Evolutionary conservation across 2,797 vertebrate genomes (phyloP).

Genomic region (Clarias pachynema): DNA sequence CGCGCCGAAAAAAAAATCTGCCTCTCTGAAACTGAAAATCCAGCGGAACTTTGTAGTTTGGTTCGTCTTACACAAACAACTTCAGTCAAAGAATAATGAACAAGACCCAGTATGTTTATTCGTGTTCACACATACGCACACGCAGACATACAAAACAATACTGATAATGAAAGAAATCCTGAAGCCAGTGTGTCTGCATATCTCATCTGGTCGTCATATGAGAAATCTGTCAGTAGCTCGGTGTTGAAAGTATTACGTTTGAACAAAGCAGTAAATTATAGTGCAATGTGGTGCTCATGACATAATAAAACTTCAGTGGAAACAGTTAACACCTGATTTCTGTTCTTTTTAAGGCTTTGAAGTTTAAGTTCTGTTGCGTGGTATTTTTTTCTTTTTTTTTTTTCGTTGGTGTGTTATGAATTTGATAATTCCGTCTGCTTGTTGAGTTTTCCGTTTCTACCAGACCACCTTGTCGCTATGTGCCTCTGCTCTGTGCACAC

Average conservation of each 20-base stretch:
- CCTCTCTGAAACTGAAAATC: no score
- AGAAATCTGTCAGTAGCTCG: not conserved
- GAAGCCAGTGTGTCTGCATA: not conserved
- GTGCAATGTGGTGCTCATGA: no score
- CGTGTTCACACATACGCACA: not conserved
- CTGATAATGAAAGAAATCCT: not conserved
- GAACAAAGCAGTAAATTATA: not conserved
- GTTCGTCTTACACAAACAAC: not conserved
- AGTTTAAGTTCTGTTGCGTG: no score
- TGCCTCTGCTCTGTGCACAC: not conserved
- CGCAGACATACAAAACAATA: not conserved
- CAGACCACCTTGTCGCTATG: not conserved
- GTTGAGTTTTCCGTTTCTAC: not conserved
- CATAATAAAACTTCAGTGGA: no score
- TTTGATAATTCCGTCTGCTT: not conserved
- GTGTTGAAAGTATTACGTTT: not conserved
- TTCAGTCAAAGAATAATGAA: not conserved
- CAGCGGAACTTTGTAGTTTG: not conserved
- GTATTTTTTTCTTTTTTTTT: no score
- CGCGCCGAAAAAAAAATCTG: no score
- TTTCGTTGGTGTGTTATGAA: not conserved
- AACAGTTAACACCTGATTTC: no score
- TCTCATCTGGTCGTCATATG: not conserved
- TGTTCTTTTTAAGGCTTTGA: no score
- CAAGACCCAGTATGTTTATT: not conserved